phyloP scores from a whole-genome alignment of 1,140 invertebrate species.

The Cherax destructor region DNA sequence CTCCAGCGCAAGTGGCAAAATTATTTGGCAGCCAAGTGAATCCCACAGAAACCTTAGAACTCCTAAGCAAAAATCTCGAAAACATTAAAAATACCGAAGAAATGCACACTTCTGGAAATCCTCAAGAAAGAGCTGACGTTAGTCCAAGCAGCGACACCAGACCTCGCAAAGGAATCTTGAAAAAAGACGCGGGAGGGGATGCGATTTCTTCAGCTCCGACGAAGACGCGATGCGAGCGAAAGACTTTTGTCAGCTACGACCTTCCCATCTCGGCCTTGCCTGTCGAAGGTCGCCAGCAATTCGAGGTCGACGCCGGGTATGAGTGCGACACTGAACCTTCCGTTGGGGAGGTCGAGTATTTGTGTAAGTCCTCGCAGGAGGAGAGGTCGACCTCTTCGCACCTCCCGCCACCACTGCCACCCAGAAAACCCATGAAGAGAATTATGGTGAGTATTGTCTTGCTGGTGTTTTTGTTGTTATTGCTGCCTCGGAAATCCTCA shows the following conservation, averaged over 20 bases:
- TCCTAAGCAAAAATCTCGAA: neutral
- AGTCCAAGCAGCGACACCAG: neutral
- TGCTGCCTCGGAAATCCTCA: no score
- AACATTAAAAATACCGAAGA: neutral
- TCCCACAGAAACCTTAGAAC: neutral
- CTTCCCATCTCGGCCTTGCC: neutral
- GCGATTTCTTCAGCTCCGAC: neutral
- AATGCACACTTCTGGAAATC: neutral
- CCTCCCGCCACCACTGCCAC: neutral
- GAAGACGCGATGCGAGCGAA: neutral
- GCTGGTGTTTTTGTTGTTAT: no score
- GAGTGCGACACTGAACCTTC: conserved; percentile 46
- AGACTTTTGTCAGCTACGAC: conserved; percentile 38
- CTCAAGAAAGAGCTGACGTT: no score
- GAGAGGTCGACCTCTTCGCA: neutral
- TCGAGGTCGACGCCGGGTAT: conserved; percentile 27
- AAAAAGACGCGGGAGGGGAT: neutral
- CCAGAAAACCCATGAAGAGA: neutral
- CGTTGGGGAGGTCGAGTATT: conserved; percentile 19
- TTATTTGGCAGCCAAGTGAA: neutral
- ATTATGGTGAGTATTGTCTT: conserved; percentile 27
- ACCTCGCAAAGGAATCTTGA: conserved; percentile 52
- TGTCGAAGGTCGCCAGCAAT: neutral
- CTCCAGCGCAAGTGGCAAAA: conserved; percentile 28
- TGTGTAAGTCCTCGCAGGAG: no score